Evolutionary conservation across 2,797 vertebrate genomes (phyloP).

Genomic region (Carcharodon carcharias): DNA sequence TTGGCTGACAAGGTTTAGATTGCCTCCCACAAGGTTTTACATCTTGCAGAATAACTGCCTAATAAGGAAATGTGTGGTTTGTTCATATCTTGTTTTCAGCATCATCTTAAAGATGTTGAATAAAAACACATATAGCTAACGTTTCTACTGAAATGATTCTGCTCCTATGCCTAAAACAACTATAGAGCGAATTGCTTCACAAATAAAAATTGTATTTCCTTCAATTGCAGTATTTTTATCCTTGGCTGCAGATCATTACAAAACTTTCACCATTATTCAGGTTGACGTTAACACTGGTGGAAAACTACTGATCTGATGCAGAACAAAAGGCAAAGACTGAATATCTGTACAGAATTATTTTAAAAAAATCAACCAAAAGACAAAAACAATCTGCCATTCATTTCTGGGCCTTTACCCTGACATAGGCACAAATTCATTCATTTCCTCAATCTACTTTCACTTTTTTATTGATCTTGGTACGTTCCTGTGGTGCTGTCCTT

Average conservation of each 20-base stretch:
- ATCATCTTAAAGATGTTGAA: neutral
- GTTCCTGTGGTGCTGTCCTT: neutral
- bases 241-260: neutral
- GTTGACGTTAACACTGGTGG: neutral
- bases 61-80: neutral
- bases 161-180: neutral
- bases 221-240: neutral
- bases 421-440: neutral
- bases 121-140: neutral
- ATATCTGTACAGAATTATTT: neutral
- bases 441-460: neutral
- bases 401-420: neutral
- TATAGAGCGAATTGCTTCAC: neutral
- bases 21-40: neutral
- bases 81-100: neutral
- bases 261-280: neutral
- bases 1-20: conserved; percentile 10
- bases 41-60: conserved; percentile 7
- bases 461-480: neutral
- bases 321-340: neutral
- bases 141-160: neutral
- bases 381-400: neutral
- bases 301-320: neutral
- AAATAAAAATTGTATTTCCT: neutral
- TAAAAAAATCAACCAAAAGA: neutral